Base-by-base conservation (phyloP, 2,888 invertebrate genomes). In the Ormyrus rosae region DNA sequence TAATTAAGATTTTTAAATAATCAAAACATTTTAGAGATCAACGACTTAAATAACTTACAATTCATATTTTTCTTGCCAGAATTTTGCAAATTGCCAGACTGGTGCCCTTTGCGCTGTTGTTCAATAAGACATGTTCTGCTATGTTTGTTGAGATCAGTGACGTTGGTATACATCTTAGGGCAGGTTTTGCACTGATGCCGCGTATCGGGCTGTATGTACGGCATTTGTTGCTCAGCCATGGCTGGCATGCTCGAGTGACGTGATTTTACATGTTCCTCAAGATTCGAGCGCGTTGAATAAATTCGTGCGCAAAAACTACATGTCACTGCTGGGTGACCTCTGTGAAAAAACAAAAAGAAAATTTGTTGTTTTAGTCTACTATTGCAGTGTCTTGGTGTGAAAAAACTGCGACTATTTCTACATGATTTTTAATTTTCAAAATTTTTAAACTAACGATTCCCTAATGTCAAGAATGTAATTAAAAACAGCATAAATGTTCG, bases 271-370 rank as follows among this genome's bases (percentile, higher is more conserved):
- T 92, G 91, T 76, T 91, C 91, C 68, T 91, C 91, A 6, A 92
- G 87, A 82, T 91, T 91, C 75, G 88, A 86, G 67, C 91, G 87
- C 0, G 91, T 91, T 46, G 91, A 91, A 82, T 91, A 92, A 79
- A 91, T 91, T 7, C 91, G 87, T 11, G 89, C 88, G 80, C 91
- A 91, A 72, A 89, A 89, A 6, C 88, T 87, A 81, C 91, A 91
- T 1, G 91, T 91, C 34, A 91, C 91, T 4, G 91, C 90, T n/a
- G 91, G 91, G 85, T 91, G 90, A n/a, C 91, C 91, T 78, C 91
- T 90, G 83, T 90, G 83, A 48, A 83, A 81, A 13, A 2, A 34
- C 3, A 4, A 34, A 34, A 3, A 34, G 34, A 34, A 34, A 34
- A 34, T 34, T 34, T 34, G 4, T 34, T 34, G 34, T 34, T 34